A percentile compares a stretch with the other conserved stretches of the same genome.
Conservation (phyloP, 2,888 invertebrate species). For the Orchesella flavescens region DNA sequence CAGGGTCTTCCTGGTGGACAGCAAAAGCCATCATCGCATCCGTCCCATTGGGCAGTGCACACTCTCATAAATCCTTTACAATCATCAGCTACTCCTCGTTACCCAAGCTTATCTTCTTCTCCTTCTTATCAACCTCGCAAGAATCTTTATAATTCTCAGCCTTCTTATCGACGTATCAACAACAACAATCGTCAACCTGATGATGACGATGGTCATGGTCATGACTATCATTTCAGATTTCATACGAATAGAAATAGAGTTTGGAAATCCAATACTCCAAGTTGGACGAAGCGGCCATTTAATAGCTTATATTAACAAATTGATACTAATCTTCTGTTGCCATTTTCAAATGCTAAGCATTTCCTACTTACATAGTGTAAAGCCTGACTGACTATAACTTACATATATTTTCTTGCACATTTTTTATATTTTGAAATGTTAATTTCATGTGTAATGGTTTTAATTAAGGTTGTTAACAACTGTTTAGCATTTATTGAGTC, state of each 20-base stretch:
- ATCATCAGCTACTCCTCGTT: slow-evolving; percentile 8
- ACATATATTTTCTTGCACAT: neutral
- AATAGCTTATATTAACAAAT: neutral
- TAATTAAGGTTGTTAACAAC: neutral
- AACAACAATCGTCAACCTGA: neutral
- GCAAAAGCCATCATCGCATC: slow-evolving; percentile 29
- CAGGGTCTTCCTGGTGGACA: slow-evolving; percentile 31
- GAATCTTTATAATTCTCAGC: neutral
- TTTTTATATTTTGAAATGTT: neutral
- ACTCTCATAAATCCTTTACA: slow-evolving; percentile 30
- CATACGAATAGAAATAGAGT: slow-evolving; percentile 19
- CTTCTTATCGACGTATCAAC: neutral
- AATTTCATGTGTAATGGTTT: neutral
- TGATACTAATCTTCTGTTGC: neutral
- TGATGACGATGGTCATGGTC: slow-evolving; percentile 5
- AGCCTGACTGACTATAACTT: neutral
- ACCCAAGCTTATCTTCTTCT: slow-evolving; percentile 17
- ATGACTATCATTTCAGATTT: slow-evolving; percentile 50
- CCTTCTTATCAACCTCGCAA: neutral
- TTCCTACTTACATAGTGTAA: too few relatives aligned
- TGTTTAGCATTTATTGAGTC: too few relatives aligned
- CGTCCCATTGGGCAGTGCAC: slow-evolving; percentile 39
- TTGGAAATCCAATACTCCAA: slow-evolving; percentile 34
- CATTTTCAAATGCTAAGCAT: too few relatives aligned
- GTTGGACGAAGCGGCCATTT: slow-evolving; percentile 29